These are phyloP conservation scores for Oxygymnocypris stewartii DNA, from an alignment of 2,113 vertebrate species.

Conservation along the genomic window DNA sequence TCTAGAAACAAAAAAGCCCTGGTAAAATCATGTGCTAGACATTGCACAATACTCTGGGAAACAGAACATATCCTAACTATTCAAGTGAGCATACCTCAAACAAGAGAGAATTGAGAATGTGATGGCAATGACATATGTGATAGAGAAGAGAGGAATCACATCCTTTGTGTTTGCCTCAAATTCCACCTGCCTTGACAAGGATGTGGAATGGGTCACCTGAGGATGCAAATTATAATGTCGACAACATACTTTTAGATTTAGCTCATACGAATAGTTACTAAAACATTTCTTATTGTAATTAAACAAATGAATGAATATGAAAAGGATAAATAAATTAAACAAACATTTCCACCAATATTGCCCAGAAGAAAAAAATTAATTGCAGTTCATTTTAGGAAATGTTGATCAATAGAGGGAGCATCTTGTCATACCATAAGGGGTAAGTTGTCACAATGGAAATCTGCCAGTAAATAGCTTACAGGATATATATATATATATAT, in stretches of 20 bases:
- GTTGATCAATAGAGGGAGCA: neutral
- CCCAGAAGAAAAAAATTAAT: neutral
- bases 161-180: slow-evolving; percentile 69
- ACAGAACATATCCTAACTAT: neutral
- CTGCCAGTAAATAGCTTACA: neutral
- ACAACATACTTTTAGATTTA: neutral
- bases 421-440: neutral
- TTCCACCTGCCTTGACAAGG: slow-evolving; percentile 75
- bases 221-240: neutral
- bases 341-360: neutral
- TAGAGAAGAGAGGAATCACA: slow-evolving; percentile 74
- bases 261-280: too few relatives aligned
- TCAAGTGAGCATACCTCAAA: slow-evolving; percentile 69
- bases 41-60: neutral
- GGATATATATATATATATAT: neutral
- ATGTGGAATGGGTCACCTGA: slow-evolving; percentile 76
- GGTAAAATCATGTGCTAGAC: neutral
- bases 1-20: neutral
- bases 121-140: slow-evolving; percentile 74
- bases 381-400: neutral
- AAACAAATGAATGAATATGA: too few relatives aligned
- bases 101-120: slow-evolving; percentile 74
- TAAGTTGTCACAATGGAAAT: neutral
- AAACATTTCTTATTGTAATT: neutral
- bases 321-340: neutral